Evolutionary conservation across 2,888 invertebrate species (phyloP).

Genomic region (Prionchulus punctatus): DNA sequence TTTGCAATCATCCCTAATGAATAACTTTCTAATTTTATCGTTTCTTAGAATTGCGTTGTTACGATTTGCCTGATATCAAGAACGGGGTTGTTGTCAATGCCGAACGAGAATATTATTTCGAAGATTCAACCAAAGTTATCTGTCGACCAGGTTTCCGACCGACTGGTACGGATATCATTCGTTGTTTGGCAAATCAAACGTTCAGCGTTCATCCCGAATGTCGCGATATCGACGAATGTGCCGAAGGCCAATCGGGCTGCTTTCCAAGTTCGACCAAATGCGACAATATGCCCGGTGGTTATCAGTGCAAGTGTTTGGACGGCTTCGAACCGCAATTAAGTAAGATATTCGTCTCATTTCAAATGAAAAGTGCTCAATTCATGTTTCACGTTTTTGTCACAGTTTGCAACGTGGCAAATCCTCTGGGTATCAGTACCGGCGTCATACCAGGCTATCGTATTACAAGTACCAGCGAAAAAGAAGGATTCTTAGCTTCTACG

Average conservation of each 20-base stretch:
- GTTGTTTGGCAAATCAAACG: conserved; percentile 28
- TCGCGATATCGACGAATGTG: conserved; percentile 27
- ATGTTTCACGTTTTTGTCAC: background rate
- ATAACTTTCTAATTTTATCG: too few relatives aligned
- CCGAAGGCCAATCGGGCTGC: conserved; percentile 21
- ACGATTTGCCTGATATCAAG: conserved; percentile 20
- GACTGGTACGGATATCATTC: conserved; percentile 21
- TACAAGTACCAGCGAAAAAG: background rate
- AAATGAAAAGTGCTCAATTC: too few relatives aligned
- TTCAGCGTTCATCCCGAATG: conserved; percentile 14
- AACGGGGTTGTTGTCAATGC: conserved; percentile 20
- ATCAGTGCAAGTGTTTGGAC: conserved; percentile 23
- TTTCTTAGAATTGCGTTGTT: conserved; percentile 23
- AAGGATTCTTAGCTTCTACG: background rate
- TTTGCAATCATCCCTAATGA: too few relatives aligned
- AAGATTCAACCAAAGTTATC: conserved; percentile 24
- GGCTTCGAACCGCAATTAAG: conserved; percentile 27
- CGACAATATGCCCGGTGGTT: conserved; percentile 27
- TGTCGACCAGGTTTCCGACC: conserved; percentile 23
- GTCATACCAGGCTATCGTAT: background rate
- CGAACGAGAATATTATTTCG: conserved; percentile 19
- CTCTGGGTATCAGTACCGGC: conserved; percentile 12
- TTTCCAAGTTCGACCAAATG: conserved; percentile 21
- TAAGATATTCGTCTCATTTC: conserved; percentile 15
- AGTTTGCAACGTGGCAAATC: conserved; percentile 13